Conservation (phyloP, 2,888 invertebrate species). For the Pimpla rufipes region DNA sequence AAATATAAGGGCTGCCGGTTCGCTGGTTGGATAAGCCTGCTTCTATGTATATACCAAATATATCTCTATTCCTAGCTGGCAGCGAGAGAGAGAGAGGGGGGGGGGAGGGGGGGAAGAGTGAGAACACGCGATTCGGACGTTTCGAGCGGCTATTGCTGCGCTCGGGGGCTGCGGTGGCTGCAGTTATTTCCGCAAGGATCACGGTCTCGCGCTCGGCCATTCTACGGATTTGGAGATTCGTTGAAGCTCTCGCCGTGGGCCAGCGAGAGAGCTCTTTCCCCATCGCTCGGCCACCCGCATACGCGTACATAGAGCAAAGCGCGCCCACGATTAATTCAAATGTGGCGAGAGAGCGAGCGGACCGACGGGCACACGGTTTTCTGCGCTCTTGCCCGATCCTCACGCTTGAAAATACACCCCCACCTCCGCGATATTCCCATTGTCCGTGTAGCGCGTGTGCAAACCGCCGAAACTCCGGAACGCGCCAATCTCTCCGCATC, state of each 20-base stretch:
- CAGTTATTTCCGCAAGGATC: slow-evolving; percentile 65
- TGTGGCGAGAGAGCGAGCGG: slow-evolving; percentile 42
- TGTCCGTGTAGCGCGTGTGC: slow-evolving; percentile 43
- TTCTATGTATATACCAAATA: slow-evolving; percentile 3
- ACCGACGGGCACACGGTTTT: slow-evolving; percentile 19
- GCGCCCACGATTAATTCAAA: slow-evolving; percentile 69
- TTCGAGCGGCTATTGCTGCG: slow-evolving; percentile 26
- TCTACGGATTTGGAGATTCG: slow-evolving; percentile 66
- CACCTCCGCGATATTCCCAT: slow-evolving; percentile 55
- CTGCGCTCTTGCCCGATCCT: slow-evolving; percentile 40
- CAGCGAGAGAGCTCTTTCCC: slow-evolving; percentile 9
- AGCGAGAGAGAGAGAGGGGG: not conserved
- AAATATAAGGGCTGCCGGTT: slow-evolving; percentile 48
- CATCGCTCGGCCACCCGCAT: slow-evolving; percentile 32
- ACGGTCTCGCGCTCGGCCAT: slow-evolving; percentile 52
- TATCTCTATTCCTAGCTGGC: slow-evolving; percentile 1
- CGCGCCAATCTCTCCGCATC: slow-evolving; percentile 12
- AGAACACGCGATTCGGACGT: slow-evolving; percentile 52
- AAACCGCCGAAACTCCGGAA: slow-evolving; percentile 35
- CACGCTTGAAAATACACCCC: slow-evolving; percentile 66
- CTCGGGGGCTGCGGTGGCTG: slow-evolving; percentile 41
- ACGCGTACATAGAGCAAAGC: slow-evolving; percentile 30
- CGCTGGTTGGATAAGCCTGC: slow-evolving; percentile 46
- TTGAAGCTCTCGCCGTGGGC: slow-evolving; percentile 55
- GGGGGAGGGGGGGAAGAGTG: not conserved